phyloP scores from a whole-genome alignment of 2,113 vertebrate species.

The Psophia crepitans region DNA sequence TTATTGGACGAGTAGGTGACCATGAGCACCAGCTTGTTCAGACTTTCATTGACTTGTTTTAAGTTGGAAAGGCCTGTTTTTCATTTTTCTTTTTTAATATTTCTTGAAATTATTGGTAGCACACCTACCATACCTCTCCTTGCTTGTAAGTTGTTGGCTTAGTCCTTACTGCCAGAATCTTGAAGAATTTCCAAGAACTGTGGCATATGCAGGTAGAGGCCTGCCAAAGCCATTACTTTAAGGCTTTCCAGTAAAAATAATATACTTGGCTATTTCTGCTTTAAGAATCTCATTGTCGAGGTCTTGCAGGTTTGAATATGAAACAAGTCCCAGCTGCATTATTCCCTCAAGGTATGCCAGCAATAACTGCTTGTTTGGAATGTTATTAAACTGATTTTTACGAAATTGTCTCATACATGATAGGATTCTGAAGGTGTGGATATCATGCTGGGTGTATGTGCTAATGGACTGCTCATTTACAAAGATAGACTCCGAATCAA shows the following conservation, averaged over 20 bases:
- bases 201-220: background rate
- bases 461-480: constrained; percentile 95
- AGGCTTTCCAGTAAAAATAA: background rate
- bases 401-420: background rate
- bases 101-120: background rate
- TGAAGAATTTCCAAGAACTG: background rate
- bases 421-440: constrained; percentile 98
- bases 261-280: background rate
- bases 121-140: background rate
- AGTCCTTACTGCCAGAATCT: background rate
- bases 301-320: background rate
- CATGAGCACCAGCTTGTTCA: background rate
- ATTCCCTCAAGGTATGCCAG: background rate
- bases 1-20: background rate
- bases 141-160: background rate
- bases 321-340: background rate
- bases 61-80: background rate
- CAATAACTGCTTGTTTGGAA: background rate
- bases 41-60: background rate
- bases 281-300: background rate
- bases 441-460: constrained; percentile 96
- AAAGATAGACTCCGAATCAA: constrained; percentile 97
- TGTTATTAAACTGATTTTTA: background rate
- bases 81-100: background rate
- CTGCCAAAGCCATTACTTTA: background rate